Evolutionary conservation across 1,140 invertebrate genomes (phyloP), one percentile per base, ranked within the genome.

Genomic region (Zaprionus gabonicus): DNA sequence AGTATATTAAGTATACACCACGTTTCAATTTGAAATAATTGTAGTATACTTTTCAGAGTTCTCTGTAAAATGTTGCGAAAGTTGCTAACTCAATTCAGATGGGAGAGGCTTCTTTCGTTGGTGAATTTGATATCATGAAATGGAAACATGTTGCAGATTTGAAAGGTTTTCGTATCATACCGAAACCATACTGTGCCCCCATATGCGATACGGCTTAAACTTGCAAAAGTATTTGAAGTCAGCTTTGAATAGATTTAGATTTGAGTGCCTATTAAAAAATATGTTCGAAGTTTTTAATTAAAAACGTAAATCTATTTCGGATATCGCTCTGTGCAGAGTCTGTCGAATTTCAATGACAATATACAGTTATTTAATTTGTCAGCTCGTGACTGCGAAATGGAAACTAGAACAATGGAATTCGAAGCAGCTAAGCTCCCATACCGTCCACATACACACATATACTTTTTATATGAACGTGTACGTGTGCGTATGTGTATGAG

Each of bases 401-500:
- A 6, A 69, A 62, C 55, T 62, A 64, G 44, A 73, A 63, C 51
- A 70, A 74, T 70, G 28, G 53, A 70, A n/a, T 70, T 49, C 36
- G 38, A 17, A 63, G 58, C 51, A 28, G 23, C 58, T 62, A 58
- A 34, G 9, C 41, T 44, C 13, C 13, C 28, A 41, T 17, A 49
- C 44, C 63, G 4, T 4, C 27, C 12, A 57, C 56, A 23, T 17
- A 17, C 17, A 20, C 27, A 49, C 4, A 17, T 1, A 23, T 23
- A 23, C 23, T 23, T 23, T 9, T 20, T 28, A 57, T 23, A 6
- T 20, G 23, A 7, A 34, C 4, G 15, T 57, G 9, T 3, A 34
- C 9, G 20, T n/a, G 1, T 56, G 53, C 23, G 31, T 20, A 7
- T 58, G 5, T 2, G 36, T 34, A 1, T 23, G 46, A 12, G 0